A percentile compares a stretch with the other conserved stretches of the same genome.
phyloP scores from a whole-genome alignment of 2,888 invertebrate genomes.

The Amblyjoppa fuscipennis region DNA sequence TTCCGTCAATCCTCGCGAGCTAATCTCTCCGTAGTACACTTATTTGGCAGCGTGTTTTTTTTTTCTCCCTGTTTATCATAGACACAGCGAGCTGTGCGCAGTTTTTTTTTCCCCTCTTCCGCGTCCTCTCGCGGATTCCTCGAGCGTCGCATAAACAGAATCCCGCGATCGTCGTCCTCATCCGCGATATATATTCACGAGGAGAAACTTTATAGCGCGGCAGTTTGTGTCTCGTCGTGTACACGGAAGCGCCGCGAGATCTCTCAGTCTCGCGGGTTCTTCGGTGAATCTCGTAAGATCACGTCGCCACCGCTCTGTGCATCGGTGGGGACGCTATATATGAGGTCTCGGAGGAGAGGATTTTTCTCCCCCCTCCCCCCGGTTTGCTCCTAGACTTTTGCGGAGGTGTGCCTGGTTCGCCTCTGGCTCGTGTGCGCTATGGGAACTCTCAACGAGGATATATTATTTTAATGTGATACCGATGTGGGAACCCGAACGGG shows the following conservation, averaged over 20 bases:
- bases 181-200: constrained; percentile 53
- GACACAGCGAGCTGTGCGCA: neutral
- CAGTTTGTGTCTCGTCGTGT: constrained; percentile 62
- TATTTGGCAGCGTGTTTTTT: constrained; percentile 52
- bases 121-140: constrained; percentile 41
- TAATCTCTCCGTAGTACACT: constrained; percentile 54
- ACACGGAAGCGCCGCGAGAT: constrained; percentile 63
- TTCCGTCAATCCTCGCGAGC: constrained; percentile 60
- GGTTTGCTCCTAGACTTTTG: constrained; percentile 30
- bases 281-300: constrained; percentile 66
- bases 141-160: constrained; percentile 41
- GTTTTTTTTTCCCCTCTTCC: neutral
- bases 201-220: constrained; percentile 65
- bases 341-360: constrained; percentile 46
- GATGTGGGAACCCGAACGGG: constrained; percentile 72
- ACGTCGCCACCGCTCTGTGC: constrained; percentile 59
- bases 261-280: constrained; percentile 53
- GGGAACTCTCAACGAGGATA: constrained; percentile 70
- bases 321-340: constrained; percentile 19
- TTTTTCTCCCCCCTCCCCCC: neutral
- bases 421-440: constrained; percentile 49
- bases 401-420: constrained; percentile 62
- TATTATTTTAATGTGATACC: constrained; percentile 70
- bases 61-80: neutral
- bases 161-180: constrained; percentile 28